A percentile compares a stretch with the other conserved stretches of the same genome.
These are phyloP conservation scores for Dione vanillae DNA, from an alignment of 2,888 invertebrate species.

Conservation along the genomic window DNA sequence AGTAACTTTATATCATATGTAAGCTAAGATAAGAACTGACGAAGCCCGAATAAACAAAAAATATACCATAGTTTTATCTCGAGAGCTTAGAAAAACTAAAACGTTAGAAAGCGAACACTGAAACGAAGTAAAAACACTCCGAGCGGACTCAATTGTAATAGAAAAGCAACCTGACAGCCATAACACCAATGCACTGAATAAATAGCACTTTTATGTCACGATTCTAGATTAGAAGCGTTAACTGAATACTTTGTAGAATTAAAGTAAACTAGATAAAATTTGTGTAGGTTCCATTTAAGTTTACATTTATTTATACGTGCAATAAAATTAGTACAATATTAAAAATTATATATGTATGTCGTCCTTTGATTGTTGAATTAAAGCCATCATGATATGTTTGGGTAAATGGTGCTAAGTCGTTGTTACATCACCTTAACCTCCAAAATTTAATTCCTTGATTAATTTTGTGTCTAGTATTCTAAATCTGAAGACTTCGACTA, in stretches of 20 bases:
- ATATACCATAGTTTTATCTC: slow-evolving; percentile 30
- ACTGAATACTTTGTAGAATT: background rate
- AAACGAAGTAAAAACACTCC: slow-evolving; percentile 36
- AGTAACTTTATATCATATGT: slow-evolving; percentile 7
- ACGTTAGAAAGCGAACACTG: slow-evolving; percentile 23
- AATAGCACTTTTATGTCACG: background rate
- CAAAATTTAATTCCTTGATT: too few relatives aligned
- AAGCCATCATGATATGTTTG: too few relatives aligned
- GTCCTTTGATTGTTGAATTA: too few relatives aligned
- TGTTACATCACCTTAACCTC: too few relatives aligned
- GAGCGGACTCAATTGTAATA: slow-evolving; percentile 34
- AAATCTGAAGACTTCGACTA: too few relatives aligned
- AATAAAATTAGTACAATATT: too few relatives aligned
- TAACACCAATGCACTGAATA: slow-evolving; percentile 15
- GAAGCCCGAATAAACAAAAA: slow-evolving; percentile 39
- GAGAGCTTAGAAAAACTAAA: slow-evolving; percentile 35
- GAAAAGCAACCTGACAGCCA: background rate
- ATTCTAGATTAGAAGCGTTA: background rate
- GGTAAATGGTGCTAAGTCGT: too few relatives aligned
- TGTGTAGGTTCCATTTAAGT: background rate
- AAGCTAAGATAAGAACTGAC: slow-evolving; percentile 17
- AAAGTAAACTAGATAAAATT: background rate
- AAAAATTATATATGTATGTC: too few relatives aligned
- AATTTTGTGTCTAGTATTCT: too few relatives aligned
- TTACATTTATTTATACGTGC: too few relatives aligned